These are phyloP conservation scores for Pantherophis guttatus DNA, from an alignment of 2,113 vertebrate genomes.

Conservation along the genomic window DNA sequence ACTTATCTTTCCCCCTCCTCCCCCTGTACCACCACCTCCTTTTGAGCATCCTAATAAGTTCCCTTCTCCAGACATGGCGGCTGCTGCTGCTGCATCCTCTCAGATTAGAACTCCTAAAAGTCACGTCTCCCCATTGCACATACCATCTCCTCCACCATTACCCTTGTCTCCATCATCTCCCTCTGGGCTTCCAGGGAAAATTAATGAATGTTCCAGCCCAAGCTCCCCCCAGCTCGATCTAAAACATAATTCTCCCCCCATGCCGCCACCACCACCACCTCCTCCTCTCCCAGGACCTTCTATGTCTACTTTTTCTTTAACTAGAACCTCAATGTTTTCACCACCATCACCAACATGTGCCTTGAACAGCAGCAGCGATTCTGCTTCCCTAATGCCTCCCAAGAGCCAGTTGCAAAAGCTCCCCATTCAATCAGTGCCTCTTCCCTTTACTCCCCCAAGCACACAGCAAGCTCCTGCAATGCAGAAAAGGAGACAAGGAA, in stretches of 20 bases:
- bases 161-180: slow-evolving; percentile 64
- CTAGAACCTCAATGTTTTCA: slow-evolving; percentile 52
- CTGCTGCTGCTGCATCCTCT: slow-evolving; percentile 48
- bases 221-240: slow-evolving; percentile 46
- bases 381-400: slow-evolving; percentile 67
- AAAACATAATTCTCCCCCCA: slow-evolving; percentile 59
- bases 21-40: slow-evolving; percentile 47
- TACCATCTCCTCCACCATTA: slow-evolving; percentile 46
- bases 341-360: slow-evolving; percentile 46
- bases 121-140: slow-evolving; percentile 62
- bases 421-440: slow-evolving; percentile 57
- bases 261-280: not conserved
- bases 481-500: slow-evolving; percentile 62
- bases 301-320: slow-evolving; percentile 18
- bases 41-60: slow-evolving; percentile 67
- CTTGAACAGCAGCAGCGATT: slow-evolving; percentile 6
- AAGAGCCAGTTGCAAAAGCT: slow-evolving; percentile 73
- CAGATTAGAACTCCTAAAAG: slow-evolving; percentile 71
- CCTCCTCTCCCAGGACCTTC: slow-evolving; percentile 49
- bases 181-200: slow-evolving; percentile 62
- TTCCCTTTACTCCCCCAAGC: slow-evolving; percentile 74
- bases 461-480: slow-evolving; percentile 41
- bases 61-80: slow-evolving; percentile 38
- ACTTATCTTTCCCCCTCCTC: slow-evolving; percentile 47
- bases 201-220: slow-evolving; percentile 55